Evolutionary conservation across 2,888 invertebrate species (phyloP).

Genomic region (Hedychridium roseum): DNA sequence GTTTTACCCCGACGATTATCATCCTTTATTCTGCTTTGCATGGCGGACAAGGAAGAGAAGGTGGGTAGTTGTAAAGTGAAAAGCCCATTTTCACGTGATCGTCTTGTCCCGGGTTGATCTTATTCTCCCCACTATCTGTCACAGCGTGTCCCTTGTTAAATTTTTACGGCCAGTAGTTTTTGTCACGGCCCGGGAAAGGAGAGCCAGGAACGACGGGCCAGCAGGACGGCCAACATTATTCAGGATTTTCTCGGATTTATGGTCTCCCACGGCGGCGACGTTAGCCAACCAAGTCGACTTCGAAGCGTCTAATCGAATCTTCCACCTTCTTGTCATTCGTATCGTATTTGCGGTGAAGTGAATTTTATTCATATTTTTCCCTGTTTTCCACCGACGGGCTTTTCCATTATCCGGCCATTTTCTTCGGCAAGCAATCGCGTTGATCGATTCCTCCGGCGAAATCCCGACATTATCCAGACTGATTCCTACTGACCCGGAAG

Average conservation of each 20-base stretch:
- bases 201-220: slow-evolving; percentile 7
- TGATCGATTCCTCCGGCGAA: slow-evolving; percentile 13
- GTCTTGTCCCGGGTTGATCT: no score
- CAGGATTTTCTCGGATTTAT: slow-evolving; percentile 22
- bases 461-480: slow-evolving; percentile 12
- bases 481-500: slow-evolving; percentile 6
- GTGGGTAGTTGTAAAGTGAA: neutral
- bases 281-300: no score
- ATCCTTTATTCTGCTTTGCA: neutral
- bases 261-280: no score
- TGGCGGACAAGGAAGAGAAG: neutral
- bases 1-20: neutral
- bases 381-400: neutral
- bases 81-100: no score
- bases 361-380: no score
- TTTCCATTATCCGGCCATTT: neutral
- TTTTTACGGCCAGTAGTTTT: slow-evolving; percentile 45
- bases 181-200: slow-evolving; percentile 12
- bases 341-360: no score
- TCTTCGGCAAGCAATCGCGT: neutral
- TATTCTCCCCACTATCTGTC: no score
- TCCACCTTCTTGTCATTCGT: neutral
- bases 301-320: no score
- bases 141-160: slow-evolving; percentile 45
- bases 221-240: slow-evolving; percentile 12